Conservation (phyloP, 2,797 vertebrate genomes). For the Acridotheres tristis region DNA sequence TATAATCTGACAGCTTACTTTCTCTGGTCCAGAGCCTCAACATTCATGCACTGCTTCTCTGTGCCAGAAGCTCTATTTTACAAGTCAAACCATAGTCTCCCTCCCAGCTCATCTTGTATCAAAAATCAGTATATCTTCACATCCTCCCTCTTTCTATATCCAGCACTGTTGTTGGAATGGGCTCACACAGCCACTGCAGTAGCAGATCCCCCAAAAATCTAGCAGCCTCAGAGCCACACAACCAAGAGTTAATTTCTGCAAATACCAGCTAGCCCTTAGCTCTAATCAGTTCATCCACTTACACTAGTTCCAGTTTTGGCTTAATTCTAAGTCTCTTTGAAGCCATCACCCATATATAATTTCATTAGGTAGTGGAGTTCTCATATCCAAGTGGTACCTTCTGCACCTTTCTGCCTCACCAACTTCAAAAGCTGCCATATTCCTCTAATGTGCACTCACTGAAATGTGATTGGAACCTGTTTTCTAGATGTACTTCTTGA, state of each 20-base stretch:
- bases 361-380: neutral
- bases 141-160: neutral
- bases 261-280: neutral
- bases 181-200: neutral
- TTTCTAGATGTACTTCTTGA: constrained; percentile 6
- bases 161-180: neutral
- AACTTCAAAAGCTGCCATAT: neutral
- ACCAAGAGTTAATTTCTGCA: constrained; percentile 11
- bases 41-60: neutral
- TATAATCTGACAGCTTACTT: constrained; percentile 52
- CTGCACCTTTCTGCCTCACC: neutral
- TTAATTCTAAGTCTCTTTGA: constrained; percentile 41
- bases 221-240: neutral
- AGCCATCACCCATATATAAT: neutral
- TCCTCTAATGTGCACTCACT: neutral
- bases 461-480: neutral
- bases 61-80: constrained; percentile 32
- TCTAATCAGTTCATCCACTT: constrained; percentile 14
- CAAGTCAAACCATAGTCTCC: neutral
- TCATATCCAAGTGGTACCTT: neutral
- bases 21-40: constrained; percentile 33
- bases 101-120: neutral
- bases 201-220: neutral
- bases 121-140: neutral
- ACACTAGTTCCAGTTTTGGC: neutral